Percentiles rank a stretch among this genome's conserved stretches.
phyloP scores from a whole-genome alignment of 2,888 invertebrate species.

The Callyntrura sp. region DNA sequence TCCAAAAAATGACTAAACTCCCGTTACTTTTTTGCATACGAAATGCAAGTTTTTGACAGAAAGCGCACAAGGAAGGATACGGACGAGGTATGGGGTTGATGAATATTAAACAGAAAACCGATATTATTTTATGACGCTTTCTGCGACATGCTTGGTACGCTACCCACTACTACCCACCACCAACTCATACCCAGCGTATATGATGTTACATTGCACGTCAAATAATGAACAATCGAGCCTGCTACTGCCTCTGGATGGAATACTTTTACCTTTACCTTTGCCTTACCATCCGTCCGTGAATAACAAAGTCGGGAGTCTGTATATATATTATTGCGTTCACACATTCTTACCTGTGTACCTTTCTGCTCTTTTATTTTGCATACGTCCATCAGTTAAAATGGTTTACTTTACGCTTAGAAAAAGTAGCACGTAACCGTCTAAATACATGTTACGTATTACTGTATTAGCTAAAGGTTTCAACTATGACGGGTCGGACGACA shows the following conservation, averaged over 20 bases:
- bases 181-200: background rate
- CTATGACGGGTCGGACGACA: background rate
- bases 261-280: constrained; percentile 28
- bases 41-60: constrained; percentile 44
- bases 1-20: constrained; percentile 15
- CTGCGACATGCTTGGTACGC: constrained; percentile 42
- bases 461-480: background rate
- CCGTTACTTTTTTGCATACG: constrained; percentile 63
- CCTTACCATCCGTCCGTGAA: background rate
- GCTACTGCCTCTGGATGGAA: constrained; percentile 16
- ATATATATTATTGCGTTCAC: background rate
- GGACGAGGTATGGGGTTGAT: constrained; percentile 47
- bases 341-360: background rate
- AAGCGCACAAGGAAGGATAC: constrained; percentile 37
- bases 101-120: constrained; percentile 71
- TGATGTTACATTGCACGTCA: background rate
- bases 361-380: constrained; percentile 1
- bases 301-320: constrained; percentile 17
- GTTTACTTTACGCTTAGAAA: constrained; percentile 52
- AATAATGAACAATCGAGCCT: constrained; percentile 8
- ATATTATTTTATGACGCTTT: constrained; percentile 50
- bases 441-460: constrained; percentile 20
- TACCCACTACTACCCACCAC: background rate
- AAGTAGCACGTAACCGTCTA: constrained; percentile 31
- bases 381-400: constrained; percentile 18